These are phyloP conservation scores for Caloenas nicobarica DNA, from an alignment of 2,113 vertebrate species.

Conservation along the genomic window DNA sequence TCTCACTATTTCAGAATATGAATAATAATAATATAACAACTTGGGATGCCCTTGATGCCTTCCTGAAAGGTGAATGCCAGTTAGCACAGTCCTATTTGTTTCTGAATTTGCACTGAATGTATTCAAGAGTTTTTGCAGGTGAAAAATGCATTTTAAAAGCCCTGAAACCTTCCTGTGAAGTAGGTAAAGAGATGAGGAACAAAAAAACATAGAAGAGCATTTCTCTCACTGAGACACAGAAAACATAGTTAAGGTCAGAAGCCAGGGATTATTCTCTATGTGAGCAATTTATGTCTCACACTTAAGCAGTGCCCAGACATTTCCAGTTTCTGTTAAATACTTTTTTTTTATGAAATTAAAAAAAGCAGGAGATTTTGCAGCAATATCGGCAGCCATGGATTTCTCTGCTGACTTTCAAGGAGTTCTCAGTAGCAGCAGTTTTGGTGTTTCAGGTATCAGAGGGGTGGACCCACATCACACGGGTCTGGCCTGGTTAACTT, in stretches of 20 bases:
- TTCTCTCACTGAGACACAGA: not conserved
- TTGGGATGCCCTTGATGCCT: slow-evolving; percentile 23
- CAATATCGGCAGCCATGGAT: not conserved
- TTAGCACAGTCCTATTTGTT: not conserved
- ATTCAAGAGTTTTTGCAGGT: not conserved
- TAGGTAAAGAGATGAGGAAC: not conserved
- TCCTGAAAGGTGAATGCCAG: not conserved
- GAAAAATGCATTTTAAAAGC: not conserved
- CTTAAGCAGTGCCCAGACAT: not conserved
- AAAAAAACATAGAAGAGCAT: accelerated
- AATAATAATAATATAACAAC: not conserved
- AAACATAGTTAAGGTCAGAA: not conserved
- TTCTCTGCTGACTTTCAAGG: not conserved
- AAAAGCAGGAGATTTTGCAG: no score
- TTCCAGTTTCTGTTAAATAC: not conserved
- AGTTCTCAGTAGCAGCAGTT: not conserved
- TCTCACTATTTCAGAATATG: not conserved
- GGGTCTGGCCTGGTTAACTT: not conserved
- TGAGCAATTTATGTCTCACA: not conserved
- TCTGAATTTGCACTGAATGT: not conserved
- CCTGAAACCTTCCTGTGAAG: not conserved
- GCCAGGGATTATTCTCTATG: not conserved
- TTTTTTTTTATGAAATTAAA: no score
- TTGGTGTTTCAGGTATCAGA: not conserved
- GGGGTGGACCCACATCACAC: accelerated